Base-by-base conservation (phyloP, 2,888 invertebrate species). In the Athripsodes cinereus region DNA sequence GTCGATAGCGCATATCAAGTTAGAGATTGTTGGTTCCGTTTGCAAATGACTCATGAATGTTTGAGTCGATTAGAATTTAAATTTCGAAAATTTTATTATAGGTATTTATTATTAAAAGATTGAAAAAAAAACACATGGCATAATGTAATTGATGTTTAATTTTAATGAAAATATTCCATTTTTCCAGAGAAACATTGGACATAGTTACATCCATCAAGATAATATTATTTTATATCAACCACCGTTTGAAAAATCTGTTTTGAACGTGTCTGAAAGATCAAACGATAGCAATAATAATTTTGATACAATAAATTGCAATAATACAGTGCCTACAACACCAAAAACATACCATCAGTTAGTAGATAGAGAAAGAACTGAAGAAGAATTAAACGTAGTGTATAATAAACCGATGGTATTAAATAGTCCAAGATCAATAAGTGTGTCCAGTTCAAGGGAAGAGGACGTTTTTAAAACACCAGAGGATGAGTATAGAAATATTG, bases 401-500 rank as follows among this genome's bases (percentile, higher is more conserved):
- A 40, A 40, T 13, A 19, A 20, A 19, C 18, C 6, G 5, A 8
- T n/a, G 3, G 3, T n/a, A n/a, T 3, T 40, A 13, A 40, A 40
- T 40, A 40, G 40, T 40, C 40, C 40, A 2, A 40, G 40, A 16
- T 40, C 40, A 8, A 3, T 40, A 3, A 40, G 40, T 13, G 40
- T 40, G 2, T 8, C 40, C 16, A 40, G 40, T 40, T 40, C 40
- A n/a, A 40, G 40, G 13, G 40, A 40, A 3, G 16, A 40, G 5
- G 40, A 40, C 16, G 19, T n/a, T 3, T 52, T 2, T 20, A 53
- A 53, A 53, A 35, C 19, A 3, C 21, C 76, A 77, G 47, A 72
- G 75, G 26, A 70, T 71, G 0, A 72, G 74, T 58, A 68, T 67
- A 1, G 67, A 67, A 0, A 34, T 19, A 21, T 19, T 1, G 19